These are phyloP conservation scores for Rhombomys opimus DNA, from an alignment of 2,113 vertebrate species.

Conservation along the genomic window DNA sequence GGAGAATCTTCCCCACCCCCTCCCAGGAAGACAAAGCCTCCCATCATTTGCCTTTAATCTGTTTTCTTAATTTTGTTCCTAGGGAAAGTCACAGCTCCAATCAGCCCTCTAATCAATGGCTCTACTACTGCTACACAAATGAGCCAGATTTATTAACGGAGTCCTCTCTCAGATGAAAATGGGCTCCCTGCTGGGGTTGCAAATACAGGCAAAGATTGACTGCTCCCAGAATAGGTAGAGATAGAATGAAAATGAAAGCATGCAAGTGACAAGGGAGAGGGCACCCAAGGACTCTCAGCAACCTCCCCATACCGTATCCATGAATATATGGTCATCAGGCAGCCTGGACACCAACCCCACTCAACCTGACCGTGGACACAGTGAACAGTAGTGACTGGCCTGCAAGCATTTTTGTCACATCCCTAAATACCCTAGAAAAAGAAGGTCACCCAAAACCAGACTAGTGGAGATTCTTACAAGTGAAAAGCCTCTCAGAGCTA, in stretches of 20 bases:
- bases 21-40: constrained; percentile 69
- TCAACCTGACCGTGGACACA: background rate
- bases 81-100: constrained; percentile 77
- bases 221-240: constrained; percentile 71
- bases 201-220: constrained; percentile 73
- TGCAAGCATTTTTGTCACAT: background rate
- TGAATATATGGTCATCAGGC: background rate
- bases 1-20: constrained; percentile 14
- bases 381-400: background rate
- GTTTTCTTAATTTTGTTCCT: constrained; percentile 80
- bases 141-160: constrained; percentile 80
- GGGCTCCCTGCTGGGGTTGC: constrained; percentile 79
- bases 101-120: constrained; percentile 81
- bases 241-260: constrained; percentile 58
- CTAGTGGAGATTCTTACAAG: background rate
- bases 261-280: background rate
- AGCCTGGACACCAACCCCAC: background rate
- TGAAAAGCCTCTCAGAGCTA: background rate
- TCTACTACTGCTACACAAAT: constrained; percentile 73
- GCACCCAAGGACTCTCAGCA: background rate
- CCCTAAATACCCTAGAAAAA: background rate
- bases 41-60: constrained; percentile 81
- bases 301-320: background rate
- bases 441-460: background rate
- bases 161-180: constrained; percentile 76